Evolutionary conservation across 2,113 vertebrate genomes (phyloP), one percentile per base, ranked within the genome.

Genomic region (Aythya baeri): DNA sequence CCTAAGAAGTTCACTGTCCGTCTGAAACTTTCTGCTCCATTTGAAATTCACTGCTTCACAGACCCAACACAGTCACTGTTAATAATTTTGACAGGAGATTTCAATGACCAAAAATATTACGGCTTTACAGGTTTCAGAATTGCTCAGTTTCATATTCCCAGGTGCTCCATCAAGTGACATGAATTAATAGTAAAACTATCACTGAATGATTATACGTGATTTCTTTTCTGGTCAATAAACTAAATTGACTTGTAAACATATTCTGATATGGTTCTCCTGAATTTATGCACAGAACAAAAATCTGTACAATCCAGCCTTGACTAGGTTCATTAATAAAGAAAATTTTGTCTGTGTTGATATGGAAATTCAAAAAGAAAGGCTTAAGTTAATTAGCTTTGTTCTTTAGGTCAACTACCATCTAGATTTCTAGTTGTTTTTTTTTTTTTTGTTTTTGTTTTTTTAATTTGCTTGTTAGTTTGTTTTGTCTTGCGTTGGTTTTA

Each of bases 201-300:
- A 17, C 3, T 44, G 31, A 77, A 29, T 0, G 6, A 34, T 43
- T 58, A 32, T 10, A 43, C 7, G 14, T 7, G 7, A 21, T n/a
- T 88, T 77, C 1, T 83, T 72, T 86, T 44, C 65, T 44, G 32
- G 18, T 36, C 12, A 81, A 63, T n/a, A 78, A 77, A 59, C 1
- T 10, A 52, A 78, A 41, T 52, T 38, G 18, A 44, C 26, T 54
- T 11, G 44, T 7, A 84, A 83, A 71, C 11, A 50, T 57, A 49
- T 25, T 7, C 17, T 72, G 61, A 34, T 46, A 36, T 0, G 0
- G 86, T 59, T 82, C 12, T 29, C 17, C 15, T 57, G 13, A 75
- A 12, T 16, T 72, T 55, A 46, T 21, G 5, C 14, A 55, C 1
- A 1, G 8, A 32, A 14, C 3, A 50, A 68, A 94, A 89, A 29